Conservation (phyloP, 2,113 vertebrate genomes). For the Natator depressus region DNA sequence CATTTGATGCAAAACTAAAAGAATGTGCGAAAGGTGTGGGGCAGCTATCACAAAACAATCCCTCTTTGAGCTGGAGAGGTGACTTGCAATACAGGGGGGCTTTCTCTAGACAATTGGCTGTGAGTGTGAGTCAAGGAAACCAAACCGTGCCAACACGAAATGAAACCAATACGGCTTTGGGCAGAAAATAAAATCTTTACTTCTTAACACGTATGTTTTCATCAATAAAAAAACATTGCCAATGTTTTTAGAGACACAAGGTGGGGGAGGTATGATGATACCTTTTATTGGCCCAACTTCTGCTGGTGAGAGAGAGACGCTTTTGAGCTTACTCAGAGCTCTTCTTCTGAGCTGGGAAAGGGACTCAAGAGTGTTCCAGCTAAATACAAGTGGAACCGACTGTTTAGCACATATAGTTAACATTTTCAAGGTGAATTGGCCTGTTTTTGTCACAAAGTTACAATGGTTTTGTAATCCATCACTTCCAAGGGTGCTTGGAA, state of each 20-base stretch:
- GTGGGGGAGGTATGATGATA: background rate
- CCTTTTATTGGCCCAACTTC: background rate
- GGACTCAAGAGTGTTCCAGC: background rate
- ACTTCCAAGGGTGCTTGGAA: background rate
- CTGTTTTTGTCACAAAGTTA: too few relatives aligned
- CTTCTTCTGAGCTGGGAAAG: background rate
- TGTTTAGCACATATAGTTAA: background rate
- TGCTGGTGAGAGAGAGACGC: background rate
- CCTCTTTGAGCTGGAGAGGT: background rate
- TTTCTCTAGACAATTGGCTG: background rate
- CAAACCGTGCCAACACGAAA: background rate
- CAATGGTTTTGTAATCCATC: too few relatives aligned
- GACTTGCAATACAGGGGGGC: background rate
- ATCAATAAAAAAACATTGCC: background rate
- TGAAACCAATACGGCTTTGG: background rate
- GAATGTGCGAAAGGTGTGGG: too few relatives aligned
- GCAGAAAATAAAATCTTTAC: background rate
- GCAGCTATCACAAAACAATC: background rate
- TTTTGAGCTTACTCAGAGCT: background rate
- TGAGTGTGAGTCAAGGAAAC: background rate
- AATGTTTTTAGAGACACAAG: background rate
- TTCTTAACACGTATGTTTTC: background rate
- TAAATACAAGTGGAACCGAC: background rate
- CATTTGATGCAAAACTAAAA: background rate
- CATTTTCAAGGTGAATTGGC: background rate